Evolutionary conservation across 2,113 vertebrate genomes (phyloP).

Genomic region (Chlorocebus sabaeus): DNA sequence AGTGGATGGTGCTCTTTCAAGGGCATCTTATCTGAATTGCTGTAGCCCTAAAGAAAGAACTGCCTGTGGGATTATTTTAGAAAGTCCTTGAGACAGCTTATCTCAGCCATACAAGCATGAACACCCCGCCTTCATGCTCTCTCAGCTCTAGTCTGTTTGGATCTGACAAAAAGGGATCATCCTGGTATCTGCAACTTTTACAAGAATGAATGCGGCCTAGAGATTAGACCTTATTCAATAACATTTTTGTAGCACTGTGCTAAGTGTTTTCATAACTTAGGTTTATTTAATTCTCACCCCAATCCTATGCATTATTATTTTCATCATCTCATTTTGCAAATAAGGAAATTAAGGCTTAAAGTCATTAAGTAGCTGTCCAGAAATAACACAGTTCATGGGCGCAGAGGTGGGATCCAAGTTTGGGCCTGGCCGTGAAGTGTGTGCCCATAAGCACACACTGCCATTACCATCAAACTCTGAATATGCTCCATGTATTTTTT

Average conservation of each 20-base stretch:
- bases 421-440: background rate
- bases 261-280: background rate
- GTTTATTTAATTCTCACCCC: background rate
- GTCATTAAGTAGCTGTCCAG: background rate
- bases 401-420: background rate
- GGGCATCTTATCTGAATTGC: background rate
- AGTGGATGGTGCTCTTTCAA: background rate
- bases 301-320: background rate
- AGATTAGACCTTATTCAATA: background rate
- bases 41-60: background rate
- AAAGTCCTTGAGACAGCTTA: background rate
- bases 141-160: background rate
- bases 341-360: background rate
- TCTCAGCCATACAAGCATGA: background rate
- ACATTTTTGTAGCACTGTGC: background rate
- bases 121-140: background rate
- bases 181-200: background rate
- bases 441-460: background rate
- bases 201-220: background rate
- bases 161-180: background rate
- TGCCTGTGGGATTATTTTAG: background rate
- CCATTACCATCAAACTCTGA: background rate
- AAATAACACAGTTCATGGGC: background rate
- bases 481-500: accelerated
- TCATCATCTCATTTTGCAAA: background rate